Conservation (phyloP, 2,797 vertebrate species). For the Propithecus perrieri region DNA sequence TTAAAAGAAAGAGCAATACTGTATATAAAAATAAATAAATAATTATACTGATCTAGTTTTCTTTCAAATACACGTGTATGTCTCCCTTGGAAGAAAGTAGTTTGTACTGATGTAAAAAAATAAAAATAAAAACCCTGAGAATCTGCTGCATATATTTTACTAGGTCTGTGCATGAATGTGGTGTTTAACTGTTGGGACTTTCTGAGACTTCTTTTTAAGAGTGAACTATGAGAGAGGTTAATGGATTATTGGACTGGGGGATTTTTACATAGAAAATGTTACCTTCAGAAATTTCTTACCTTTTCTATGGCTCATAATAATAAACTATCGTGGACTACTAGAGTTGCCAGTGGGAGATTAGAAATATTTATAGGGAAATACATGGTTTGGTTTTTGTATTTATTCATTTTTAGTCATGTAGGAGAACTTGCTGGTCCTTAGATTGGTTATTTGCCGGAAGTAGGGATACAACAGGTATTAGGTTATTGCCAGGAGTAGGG, state of each 20-base stretch:
- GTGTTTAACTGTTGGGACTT: background rate
- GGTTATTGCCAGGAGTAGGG: too few relatives aligned
- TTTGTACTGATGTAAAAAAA: background rate
- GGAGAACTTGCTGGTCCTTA: background rate
- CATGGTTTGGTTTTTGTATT: background rate
- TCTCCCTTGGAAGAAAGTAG: background rate
- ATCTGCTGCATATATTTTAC: background rate
- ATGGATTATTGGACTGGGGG: background rate
- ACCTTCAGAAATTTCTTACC: background rate
- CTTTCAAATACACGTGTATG: background rate
- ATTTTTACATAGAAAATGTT: background rate
- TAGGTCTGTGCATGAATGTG: background rate
- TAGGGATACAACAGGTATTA: too few relatives aligned
- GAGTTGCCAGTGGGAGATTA: background rate
- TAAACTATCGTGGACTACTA: background rate
- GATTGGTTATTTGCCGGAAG: background rate
- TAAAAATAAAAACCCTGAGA: background rate
- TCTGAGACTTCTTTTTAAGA: background rate
- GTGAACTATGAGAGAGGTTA: background rate
- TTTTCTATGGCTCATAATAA: background rate
- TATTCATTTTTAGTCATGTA: background rate
- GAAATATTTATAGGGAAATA: constrained; percentile 29
- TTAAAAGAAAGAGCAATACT: background rate
- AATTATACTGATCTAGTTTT: background rate
- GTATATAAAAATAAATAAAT: background rate